phyloP scores from a whole-genome alignment of 2,797 vertebrate species.

The Sebastes vulpes region DNA sequence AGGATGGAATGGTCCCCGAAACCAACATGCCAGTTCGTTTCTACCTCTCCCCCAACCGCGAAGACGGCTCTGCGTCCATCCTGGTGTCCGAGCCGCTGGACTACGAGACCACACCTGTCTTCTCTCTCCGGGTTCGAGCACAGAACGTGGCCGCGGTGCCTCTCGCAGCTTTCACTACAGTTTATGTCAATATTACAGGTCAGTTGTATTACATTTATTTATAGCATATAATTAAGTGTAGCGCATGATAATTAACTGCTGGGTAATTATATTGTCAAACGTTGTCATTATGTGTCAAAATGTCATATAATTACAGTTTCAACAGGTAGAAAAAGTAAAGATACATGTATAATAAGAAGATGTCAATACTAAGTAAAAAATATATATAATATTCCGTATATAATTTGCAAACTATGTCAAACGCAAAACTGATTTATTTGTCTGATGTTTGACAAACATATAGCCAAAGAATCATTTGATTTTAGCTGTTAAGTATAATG shows the following conservation, averaged over 20 bases:
- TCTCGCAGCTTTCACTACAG: constrained; percentile 89
- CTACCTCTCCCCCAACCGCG: constrained; percentile 93
- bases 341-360: not conserved
- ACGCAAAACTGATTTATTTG: not conserved
- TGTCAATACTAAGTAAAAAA: not conserved
- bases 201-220: not conserved
- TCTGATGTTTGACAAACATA: not conserved
- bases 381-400: not conserved
- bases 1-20: constrained; percentile 92
- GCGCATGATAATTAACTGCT: not conserved
- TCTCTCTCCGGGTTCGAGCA: constrained; percentile 89
- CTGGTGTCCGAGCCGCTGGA: constrained; percentile 92
- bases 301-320: not conserved
- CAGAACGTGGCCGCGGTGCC: constrained; percentile 92
- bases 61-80: constrained; percentile 90
- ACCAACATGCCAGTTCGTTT: constrained; percentile 93
- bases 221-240: not conserved
- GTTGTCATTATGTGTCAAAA: not conserved
- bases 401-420: not conserved
- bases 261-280: not conserved
- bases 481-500: not conserved
- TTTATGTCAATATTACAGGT: constrained; percentile 92
- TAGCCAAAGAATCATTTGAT: not conserved
- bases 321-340: not conserved
- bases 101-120: constrained; percentile 90